phyloP scores from a whole-genome alignment of 2,797 vertebrate genomes.

The Pseudochirops corinnae region DNA sequence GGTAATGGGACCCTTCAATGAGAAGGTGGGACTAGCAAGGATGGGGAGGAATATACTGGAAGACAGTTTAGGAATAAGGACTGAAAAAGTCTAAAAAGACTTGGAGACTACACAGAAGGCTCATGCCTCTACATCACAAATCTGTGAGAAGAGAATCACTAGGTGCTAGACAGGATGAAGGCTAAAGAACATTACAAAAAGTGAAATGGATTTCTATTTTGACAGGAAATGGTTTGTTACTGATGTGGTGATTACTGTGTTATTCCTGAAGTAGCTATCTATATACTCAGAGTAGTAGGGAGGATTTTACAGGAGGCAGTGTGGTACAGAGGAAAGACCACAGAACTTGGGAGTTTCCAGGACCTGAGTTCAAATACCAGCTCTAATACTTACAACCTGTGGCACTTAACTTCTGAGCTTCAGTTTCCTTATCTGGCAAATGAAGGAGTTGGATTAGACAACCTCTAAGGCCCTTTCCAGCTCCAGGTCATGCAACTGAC shows the following conservation, averaged over 20 bases:
- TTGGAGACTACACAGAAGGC: not conserved
- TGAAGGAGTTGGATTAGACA: not conserved
- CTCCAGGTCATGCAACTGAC: not conserved
- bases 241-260: not conserved
- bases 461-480: not conserved
- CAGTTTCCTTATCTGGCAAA: not conserved
- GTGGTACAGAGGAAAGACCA: not conserved
- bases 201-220: not conserved
- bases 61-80: not conserved
- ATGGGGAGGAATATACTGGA: not conserved
- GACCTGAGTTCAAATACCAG: not conserved
- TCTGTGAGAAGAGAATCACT: not conserved
- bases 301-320: not conserved
- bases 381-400: not conserved
- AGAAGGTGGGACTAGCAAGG: not conserved
- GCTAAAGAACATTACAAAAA: not conserved
- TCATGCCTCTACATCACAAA: not conserved
- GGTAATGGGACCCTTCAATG: not conserved
- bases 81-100: not conserved
- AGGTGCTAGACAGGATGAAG: not conserved
- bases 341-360: not conserved
- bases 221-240: not conserved
- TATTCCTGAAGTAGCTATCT: not conserved
- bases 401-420: not conserved
- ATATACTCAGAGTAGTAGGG: not conserved